Base-by-base conservation (phyloP, 2,888 invertebrate species). In the Sphecodes monilicornis region DNA sequence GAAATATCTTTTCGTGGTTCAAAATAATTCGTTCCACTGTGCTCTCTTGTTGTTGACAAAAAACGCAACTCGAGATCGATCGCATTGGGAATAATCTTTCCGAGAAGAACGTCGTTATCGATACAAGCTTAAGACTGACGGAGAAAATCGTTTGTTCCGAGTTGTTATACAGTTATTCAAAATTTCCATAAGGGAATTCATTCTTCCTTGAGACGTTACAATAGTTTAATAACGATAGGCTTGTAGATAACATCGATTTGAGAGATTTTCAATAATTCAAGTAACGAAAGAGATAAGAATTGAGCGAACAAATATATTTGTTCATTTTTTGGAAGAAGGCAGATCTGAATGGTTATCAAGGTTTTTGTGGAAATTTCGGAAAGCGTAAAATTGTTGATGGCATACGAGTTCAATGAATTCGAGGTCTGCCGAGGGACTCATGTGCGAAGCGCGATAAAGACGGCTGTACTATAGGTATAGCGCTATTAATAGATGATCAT, bases 401-500 rank as follows among this genome's bases (percentile, higher is more conserved):
- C 29, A 22, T 11, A 66, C 22, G 57, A 69, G 41, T 84, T 72
- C 39, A 41, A 73, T 36, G 68, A 71, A 78, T 74, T 57, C 11
- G 13, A 75, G 50, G 64, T 43, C 26, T 60, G 69, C 22, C 81
- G 74, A 70, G 29, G 76, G 76, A 80, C 32, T 83, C 76, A 79
- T 69, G 85, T 88, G 89, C 88, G 86, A 88, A 84, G 82, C 86
- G 86, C 78, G 82, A 76, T 78, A 72, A 86, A 75, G 77, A 85
- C 86, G 86, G 79, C 76, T 86, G 76, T 88, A 83, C 86, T 77
- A 85, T 88, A 88, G 82, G 78, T 76, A 76, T 82, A 85, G 76
- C 79, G 68, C 68, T 80, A 78, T 76, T 50, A 78, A 88, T 87
- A 90, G 80, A 91, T 85, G 84, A 89, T 91, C 90, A 88, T 87